Percentiles rank a stretch among this genome's conserved stretches.
Conservation (phyloP, 2,113 vertebrate genomes). For the Psittacula cyanocephala region DNA sequence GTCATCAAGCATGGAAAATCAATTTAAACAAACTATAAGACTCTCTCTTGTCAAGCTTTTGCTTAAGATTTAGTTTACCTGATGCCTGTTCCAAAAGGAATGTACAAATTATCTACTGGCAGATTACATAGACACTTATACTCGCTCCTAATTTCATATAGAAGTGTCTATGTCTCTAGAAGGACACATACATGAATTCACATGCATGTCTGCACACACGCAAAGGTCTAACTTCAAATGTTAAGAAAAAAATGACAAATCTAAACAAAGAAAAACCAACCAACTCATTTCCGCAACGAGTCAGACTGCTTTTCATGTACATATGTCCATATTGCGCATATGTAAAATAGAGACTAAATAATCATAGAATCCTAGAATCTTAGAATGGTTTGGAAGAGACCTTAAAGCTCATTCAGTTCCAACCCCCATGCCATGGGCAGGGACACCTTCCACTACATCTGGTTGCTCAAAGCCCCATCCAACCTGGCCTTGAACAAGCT, state of each 20-base stretch:
- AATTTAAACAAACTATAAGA: slow-evolving; percentile 14
- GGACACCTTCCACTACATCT: neutral
- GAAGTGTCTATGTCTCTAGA: neutral
- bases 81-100: neutral
- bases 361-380: neutral
- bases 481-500: neutral
- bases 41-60: slow-evolving; percentile 5
- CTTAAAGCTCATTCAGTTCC: neutral
- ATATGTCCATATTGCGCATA: neutral
- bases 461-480: neutral
- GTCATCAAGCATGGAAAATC: slow-evolving; percentile 47
- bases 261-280: neutral
- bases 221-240: neutral
- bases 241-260: neutral
- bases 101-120: neutral
- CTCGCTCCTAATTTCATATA: neutral
- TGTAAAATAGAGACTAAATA: neutral
- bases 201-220: neutral
- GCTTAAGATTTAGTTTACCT: slow-evolving; percentile 37
- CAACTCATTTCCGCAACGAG: neutral
- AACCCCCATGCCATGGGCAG: neutral
- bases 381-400: neutral
- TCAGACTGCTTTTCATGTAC: neutral
- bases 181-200: neutral
- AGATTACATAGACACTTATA: neutral